Percentiles rank a stretch among this genome's conserved stretches.
Evolutionary conservation across 2,888 invertebrate genomes (phyloP).

Genomic region (Chaitophorus viminalis): DNA sequence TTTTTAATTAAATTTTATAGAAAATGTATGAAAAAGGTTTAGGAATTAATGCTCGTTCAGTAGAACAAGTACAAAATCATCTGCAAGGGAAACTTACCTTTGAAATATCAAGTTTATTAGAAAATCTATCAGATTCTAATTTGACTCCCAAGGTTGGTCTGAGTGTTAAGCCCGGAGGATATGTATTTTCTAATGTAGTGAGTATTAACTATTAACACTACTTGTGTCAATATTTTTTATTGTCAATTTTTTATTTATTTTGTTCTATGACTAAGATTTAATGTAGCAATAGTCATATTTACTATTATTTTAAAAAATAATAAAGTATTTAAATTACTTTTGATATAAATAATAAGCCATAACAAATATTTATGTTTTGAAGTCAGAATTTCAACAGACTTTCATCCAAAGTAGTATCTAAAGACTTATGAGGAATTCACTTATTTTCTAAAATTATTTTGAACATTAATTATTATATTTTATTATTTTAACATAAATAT

Average conservation of each 20-base stretch:
- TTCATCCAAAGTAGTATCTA: no score
- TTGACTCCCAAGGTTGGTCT: conserved; percentile 69
- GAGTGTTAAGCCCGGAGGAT: conserved; percentile 11
- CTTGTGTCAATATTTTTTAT: not conserved
- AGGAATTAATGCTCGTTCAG: conserved; percentile 73
- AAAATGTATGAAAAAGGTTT: conserved; percentile 71
- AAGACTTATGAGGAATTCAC: no score
- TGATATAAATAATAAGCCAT: no score
- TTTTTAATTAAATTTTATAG: conserved; percentile 70
- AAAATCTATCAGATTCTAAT: conserved; percentile 75
- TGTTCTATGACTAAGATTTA: not conserved
- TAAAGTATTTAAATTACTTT: no score
- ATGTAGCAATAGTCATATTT: not conserved
- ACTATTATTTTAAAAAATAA: not conserved
- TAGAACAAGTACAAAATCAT: conserved; percentile 74
- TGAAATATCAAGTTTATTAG: conserved; percentile 73
- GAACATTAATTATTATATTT: no score
- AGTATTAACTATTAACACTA: not conserved
- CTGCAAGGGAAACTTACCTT: conserved; percentile 75
- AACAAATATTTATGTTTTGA: no score
- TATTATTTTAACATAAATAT: no score
- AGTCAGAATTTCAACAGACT: no score
- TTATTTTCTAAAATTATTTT: no score
- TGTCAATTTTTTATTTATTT: not conserved
- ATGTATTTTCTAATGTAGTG: conserved; percentile 23